Conservation (phyloP, 2,888 invertebrate genomes). For the Platycnemis pennipes region DNA sequence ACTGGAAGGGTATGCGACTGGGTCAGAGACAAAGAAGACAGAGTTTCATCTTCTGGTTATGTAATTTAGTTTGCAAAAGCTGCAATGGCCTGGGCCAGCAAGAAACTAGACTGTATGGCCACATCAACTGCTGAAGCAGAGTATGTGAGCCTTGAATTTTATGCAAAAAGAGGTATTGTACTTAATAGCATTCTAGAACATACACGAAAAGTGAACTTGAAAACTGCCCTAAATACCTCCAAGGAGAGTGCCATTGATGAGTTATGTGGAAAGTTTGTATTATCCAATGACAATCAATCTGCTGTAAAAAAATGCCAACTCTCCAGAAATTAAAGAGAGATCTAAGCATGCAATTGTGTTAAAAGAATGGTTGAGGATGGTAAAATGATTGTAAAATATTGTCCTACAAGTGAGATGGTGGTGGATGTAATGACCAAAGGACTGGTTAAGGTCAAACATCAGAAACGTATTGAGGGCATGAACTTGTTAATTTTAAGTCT, state of each 20-base stretch:
- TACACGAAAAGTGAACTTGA: background rate
- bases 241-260: background rate
- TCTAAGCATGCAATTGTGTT: too few species aligned
- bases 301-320: slow-evolving; percentile 9
- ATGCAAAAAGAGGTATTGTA: background rate
- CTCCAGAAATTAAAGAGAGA: background rate
- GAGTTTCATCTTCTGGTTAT: background rate
- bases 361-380: too few species aligned
- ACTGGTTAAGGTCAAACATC: too few species aligned
- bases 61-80: background rate
- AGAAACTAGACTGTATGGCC: background rate
- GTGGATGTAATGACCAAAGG: too few species aligned
- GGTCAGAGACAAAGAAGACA: background rate
- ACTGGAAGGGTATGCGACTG: background rate
- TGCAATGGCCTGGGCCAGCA: background rate
- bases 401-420: too few species aligned
- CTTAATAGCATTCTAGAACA: background rate
- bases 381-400: too few species aligned
- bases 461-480: too few species aligned
- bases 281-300: background rate
- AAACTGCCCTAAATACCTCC: background rate
- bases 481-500: too few species aligned
- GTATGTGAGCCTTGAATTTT: background rate
- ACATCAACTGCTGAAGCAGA: background rate
- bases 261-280: background rate